Percentiles rank a stretch among this genome's conserved stretches.
Evolutionary conservation across 2,888 invertebrate species (phyloP).

Genomic region (Aethes cnicana): DNA sequence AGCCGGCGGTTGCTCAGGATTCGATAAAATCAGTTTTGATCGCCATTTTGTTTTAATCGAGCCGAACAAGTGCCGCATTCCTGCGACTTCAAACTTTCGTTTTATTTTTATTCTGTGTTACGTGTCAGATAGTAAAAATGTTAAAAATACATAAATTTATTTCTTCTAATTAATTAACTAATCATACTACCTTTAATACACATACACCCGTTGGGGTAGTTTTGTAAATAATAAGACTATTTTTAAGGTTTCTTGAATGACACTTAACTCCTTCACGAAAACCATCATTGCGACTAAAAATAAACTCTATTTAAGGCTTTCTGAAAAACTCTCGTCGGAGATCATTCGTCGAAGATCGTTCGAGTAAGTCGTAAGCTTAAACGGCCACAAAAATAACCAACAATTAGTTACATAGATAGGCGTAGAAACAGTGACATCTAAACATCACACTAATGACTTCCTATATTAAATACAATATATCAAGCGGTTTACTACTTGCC

Average conservation of each 20-base stretch:
- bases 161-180: too few species aligned
- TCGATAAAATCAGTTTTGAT: conserved; percentile 47
- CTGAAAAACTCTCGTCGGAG: too few species aligned
- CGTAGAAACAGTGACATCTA: neutral
- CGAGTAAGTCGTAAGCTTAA: conserved; percentile 11
- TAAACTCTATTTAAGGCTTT: too few species aligned
- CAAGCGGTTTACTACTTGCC: conserved; percentile 16
- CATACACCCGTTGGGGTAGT: too few species aligned
- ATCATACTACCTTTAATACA: too few species aligned
- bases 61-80: conserved; percentile 60
- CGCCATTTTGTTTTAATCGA: conserved; percentile 43
- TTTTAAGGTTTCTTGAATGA: too few species aligned
- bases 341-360: neutral
- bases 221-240: too few species aligned
- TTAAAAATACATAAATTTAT: too few species aligned
- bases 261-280: too few species aligned
- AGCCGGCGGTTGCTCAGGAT: conserved; percentile 44
- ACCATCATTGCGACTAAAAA: too few species aligned
- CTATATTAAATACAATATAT: conserved; percentile 22
- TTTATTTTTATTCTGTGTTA: conserved; percentile 3
- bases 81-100: conserved; percentile 28
- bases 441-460: conserved; percentile 25
- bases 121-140: too few species aligned
- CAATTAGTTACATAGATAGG: conserved; percentile 2
- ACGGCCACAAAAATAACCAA: conserved; percentile 11